These are phyloP conservation scores for Drosophila pullipes DNA, from an alignment of 2,888 invertebrate species.

Conservation along the genomic window DNA sequence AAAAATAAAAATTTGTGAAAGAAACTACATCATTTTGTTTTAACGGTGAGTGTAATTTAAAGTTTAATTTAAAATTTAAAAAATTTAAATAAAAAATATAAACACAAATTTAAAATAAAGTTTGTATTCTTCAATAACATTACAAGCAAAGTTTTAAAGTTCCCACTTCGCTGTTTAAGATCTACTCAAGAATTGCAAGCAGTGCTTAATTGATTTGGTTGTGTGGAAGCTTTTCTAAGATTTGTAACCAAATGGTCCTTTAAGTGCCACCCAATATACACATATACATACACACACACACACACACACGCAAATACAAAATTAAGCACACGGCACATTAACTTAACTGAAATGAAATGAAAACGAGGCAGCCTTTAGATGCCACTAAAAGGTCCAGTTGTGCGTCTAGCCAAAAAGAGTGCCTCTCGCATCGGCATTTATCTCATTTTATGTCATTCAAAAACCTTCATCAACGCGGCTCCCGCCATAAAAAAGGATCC, in stretches of 20 bases:
- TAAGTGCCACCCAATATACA: conserved; percentile 21
- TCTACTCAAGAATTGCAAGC: background rate
- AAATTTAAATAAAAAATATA: background rate
- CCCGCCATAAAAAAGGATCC: conserved; percentile 43
- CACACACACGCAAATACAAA: background rate
- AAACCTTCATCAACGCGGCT: conserved; percentile 64
- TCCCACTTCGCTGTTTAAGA: background rate
- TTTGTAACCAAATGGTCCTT: conserved; percentile 12
- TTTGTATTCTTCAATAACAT: background rate
- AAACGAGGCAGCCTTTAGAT: conserved; percentile 39
- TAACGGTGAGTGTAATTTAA: conserved; percentile 40
- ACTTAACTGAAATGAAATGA: conserved; percentile 36
- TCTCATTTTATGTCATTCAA: conserved; percentile 66
- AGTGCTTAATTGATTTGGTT: conserved; percentile 33
- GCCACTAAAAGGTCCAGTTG: conserved; percentile 48
- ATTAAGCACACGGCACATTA: conserved; percentile 20
- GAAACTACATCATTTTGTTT: background rate
- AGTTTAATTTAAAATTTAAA: background rate
- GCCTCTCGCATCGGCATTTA: conserved; percentile 44
- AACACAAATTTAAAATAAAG: background rate
- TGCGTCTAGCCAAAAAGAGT: conserved; percentile 26
- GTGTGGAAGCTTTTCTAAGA: conserved; percentile 8
- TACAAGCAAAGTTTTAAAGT: background rate
- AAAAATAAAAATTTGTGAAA: background rate
- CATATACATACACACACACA: background rate